phyloP scores from a whole-genome alignment of 2,797 vertebrate species.

The Gambusia yucatana region DNA sequence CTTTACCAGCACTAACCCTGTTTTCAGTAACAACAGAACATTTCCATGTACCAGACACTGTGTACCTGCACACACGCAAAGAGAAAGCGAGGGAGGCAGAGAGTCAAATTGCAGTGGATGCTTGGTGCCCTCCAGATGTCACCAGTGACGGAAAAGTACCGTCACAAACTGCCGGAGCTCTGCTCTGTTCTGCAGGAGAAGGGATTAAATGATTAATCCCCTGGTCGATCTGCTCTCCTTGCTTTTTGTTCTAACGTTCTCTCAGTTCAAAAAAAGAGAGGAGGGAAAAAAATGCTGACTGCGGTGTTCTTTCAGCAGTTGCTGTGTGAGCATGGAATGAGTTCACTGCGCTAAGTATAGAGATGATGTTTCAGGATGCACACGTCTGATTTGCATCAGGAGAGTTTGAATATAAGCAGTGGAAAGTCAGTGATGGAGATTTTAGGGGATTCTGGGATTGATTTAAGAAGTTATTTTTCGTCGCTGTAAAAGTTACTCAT shows the following conservation, averaged over 20 bases:
- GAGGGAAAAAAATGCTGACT: slow-evolving; percentile 50
- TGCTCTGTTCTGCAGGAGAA: slow-evolving; percentile 18
- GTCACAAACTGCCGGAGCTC: slow-evolving; percentile 22
- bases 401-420: background rate
- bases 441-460: background rate
- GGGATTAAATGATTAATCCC: slow-evolving; percentile 43
- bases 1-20: slow-evolving; percentile 42
- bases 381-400: background rate
- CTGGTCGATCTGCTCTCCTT: slow-evolving; percentile 20
- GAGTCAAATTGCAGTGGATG: slow-evolving; percentile 30
- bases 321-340: slow-evolving; percentile 21
- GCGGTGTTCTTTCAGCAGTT: slow-evolving; percentile 28
- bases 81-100: background rate
- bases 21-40: slow-evolving; percentile 62
- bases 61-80: slow-evolving; percentile 8
- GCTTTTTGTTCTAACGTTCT: slow-evolving; percentile 4
- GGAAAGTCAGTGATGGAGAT: background rate
- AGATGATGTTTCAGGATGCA: background rate
- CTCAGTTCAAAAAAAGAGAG: background rate
- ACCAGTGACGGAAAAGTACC: slow-evolving; percentile 59
- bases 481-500: background rate
- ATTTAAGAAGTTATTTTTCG: background rate
- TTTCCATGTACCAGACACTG: slow-evolving; percentile 27
- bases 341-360: slow-evolving; percentile 21
- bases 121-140: slow-evolving; percentile 60